phyloP scores from a whole-genome alignment of 2,888 invertebrate genomes.

The Leucoma salicis region DNA sequence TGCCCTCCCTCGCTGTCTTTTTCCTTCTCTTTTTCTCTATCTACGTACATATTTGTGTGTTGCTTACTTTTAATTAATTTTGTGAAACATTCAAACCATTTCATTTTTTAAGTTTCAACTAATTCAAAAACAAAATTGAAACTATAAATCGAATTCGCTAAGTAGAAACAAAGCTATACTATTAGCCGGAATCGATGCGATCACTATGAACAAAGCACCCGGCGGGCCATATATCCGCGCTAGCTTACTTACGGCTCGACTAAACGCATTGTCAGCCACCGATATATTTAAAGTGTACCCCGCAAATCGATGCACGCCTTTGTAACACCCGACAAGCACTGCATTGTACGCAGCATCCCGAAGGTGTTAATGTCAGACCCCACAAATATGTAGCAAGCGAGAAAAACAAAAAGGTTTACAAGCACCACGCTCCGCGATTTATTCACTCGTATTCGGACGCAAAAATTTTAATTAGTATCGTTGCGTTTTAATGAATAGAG shows the following conservation, averaged over 20 bases:
- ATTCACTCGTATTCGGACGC: slow-evolving; percentile 50
- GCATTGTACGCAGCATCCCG: slow-evolving; percentile 46
- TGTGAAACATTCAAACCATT: too few species aligned
- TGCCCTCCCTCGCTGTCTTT: too few species aligned
- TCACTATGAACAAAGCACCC: slow-evolving; percentile 55
- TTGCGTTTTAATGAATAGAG: slow-evolving; percentile 64
- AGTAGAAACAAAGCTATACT: slow-evolving; percentile 51
- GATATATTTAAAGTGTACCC: slow-evolving; percentile 63
- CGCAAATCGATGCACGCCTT: slow-evolving; percentile 61
- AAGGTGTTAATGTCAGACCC: slow-evolving; percentile 58
- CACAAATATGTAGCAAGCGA: slow-evolving; percentile 61
- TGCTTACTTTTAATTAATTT: too few species aligned
- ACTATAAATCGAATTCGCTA: slow-evolving; percentile 27
- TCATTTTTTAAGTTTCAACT: too few species aligned
- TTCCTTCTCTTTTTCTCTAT: too few species aligned
- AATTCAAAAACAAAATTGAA: background rate
- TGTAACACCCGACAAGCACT: slow-evolving; percentile 49
- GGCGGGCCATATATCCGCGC: slow-evolving; percentile 53
- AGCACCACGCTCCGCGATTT: slow-evolving; percentile 48
- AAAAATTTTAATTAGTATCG: slow-evolving; percentile 72
- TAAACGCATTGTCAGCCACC: slow-evolving; percentile 45
- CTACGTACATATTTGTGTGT: too few species aligned
- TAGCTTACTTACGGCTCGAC: slow-evolving; percentile 51
- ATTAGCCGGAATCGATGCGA: slow-evolving; percentile 65
- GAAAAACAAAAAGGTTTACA: slow-evolving; percentile 45